Conservation (phyloP, 2,888 invertebrate species). For the Troglohyphantes excavatus region DNA sequence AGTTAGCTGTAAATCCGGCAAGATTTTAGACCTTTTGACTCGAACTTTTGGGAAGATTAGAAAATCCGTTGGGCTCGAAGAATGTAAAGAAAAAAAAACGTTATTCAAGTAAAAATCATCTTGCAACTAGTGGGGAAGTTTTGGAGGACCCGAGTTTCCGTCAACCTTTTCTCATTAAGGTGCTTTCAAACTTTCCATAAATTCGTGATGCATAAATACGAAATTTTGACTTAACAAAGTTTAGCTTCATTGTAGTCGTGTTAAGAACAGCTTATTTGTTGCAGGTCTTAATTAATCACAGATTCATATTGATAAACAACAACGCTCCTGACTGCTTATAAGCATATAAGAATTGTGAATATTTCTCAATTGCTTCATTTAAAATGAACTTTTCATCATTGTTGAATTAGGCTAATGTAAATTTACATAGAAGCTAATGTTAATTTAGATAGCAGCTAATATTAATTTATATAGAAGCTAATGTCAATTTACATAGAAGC, state of each 20-base stretch:
- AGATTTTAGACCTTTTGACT: conserved; percentile 8
- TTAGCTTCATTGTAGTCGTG: neutral
- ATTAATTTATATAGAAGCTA: too few relatives aligned
- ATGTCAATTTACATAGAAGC: too few relatives aligned
- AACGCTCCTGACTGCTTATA: too few relatives aligned
- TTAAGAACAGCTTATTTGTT: neutral
- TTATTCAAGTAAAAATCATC: neutral
- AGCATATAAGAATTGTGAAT: too few relatives aligned
- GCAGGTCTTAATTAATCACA: too few relatives aligned
- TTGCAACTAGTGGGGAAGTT: conserved; percentile 2
- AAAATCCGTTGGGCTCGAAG: neutral
- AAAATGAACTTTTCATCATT: too few relatives aligned
- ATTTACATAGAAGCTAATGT: too few relatives aligned
- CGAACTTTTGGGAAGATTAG: conserved; percentile 3
- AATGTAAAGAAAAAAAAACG: neutral
- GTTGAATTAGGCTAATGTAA: too few relatives aligned
- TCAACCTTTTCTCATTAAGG: conserved; percentile 6
- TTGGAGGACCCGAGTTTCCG: neutral
- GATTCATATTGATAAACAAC: too few relatives aligned
- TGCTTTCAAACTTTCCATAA: conserved; percentile 6
- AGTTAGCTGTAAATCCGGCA: neutral
- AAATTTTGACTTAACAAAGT: neutral
- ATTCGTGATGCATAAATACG: neutral
- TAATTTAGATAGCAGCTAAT: too few relatives aligned
- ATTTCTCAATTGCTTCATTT: too few relatives aligned